Evolutionary conservation across 2,113 vertebrate species (phyloP).

Genomic region (Dolichotis patagonum): DNA sequence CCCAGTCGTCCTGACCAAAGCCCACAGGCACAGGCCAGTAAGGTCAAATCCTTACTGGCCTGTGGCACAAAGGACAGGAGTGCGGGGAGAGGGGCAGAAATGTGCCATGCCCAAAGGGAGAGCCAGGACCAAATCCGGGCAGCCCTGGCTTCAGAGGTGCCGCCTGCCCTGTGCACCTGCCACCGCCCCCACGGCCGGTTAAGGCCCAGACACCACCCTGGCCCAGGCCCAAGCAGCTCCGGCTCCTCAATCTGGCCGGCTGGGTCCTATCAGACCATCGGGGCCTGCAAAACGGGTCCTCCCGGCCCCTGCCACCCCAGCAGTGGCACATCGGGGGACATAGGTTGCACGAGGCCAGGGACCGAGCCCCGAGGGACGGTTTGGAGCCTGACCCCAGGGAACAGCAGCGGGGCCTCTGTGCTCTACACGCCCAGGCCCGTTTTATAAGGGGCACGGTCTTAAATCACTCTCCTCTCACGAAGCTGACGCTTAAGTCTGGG

Average conservation of each 20-base stretch:
- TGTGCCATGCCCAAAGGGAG: no score
- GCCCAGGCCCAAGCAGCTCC: no score
- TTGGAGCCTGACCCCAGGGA: not conserved
- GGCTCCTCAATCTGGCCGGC: not conserved
- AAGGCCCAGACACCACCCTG: not conserved
- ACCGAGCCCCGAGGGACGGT: no score
- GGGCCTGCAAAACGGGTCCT: fast-evolving
- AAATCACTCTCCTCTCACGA: not conserved
- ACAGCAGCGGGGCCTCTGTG: no score
- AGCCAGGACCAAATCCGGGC: not conserved
- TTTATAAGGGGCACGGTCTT: no score
- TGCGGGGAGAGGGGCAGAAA: not conserved
- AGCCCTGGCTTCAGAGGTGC: not conserved
- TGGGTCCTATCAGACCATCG: not conserved
- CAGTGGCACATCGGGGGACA: not conserved
- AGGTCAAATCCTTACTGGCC: not conserved
- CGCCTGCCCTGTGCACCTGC: not conserved
- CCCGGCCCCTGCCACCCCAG: not conserved
- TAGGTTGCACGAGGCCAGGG: not conserved
- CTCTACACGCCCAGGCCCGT: no score
- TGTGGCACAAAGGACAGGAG: not conserved
- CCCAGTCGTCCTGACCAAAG: not conserved
- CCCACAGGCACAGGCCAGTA: no score
- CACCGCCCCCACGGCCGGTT: fast-evolving
- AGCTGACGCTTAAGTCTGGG: not conserved